phyloP scores from a whole-genome alignment of 2,888 invertebrate species.

The Ceriagrion tenellum region DNA sequence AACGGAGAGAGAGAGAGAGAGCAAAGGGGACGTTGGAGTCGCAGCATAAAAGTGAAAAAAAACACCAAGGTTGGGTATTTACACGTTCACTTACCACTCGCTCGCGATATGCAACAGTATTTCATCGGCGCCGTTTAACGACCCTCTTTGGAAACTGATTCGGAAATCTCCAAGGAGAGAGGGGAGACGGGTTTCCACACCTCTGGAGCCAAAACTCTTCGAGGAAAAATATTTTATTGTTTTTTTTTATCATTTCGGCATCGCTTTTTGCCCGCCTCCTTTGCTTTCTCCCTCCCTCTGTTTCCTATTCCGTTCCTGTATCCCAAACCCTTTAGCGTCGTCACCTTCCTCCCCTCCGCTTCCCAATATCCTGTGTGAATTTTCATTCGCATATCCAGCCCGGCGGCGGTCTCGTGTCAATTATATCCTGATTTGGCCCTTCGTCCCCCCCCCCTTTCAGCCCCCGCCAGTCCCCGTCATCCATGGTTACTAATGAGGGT shows the following conservation, averaged over 20 bases:
- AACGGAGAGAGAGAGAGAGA: not conserved
- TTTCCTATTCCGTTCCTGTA: not conserved
- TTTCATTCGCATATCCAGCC: not conserved
- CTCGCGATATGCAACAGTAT: slow-evolving; percentile 11
- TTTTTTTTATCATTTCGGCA: not conserved
- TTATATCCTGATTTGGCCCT: slow-evolving; percentile 37
- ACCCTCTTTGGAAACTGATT: slow-evolving; percentile 50
- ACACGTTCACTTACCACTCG: slow-evolving; percentile 32
- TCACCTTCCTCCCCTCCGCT: not conserved
- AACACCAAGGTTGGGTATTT: not conserved
- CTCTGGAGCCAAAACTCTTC: not conserved
- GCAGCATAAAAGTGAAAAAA: not conserved
- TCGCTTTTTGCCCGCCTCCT: not conserved
- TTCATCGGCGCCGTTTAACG: slow-evolving; percentile 30
- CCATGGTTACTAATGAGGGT: slow-evolving; percentile 59
- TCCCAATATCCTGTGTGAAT: slow-evolving; percentile 4
- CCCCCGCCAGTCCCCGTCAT: not conserved
- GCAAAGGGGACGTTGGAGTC: not conserved
- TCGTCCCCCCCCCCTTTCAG: not conserved
- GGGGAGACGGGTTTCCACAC: not conserved
- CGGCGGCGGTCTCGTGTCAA: slow-evolving; percentile 20
- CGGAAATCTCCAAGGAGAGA: not conserved
- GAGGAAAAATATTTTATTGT: not conserved
- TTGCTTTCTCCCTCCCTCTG: not conserved
- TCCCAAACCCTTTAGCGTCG: not conserved